Base-by-base conservation (phyloP, 35 echinoderm and acorn worm genomes). In the Heliocidaris erythrogramma region DNA sequence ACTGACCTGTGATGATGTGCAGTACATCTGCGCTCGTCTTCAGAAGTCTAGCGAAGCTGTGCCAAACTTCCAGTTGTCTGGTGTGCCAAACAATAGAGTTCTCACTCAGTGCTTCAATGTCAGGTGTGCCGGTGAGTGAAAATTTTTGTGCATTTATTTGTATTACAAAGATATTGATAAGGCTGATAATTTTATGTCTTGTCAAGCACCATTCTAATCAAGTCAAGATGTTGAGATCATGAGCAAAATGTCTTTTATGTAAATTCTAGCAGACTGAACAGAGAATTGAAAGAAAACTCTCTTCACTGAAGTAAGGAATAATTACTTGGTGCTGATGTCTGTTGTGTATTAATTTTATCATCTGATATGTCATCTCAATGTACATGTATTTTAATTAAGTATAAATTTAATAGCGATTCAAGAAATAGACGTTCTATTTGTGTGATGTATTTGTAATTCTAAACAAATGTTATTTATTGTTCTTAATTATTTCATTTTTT, bases 101-200 rank as follows among this genome's bases (percentile, higher is more conserved):
- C 94, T 99, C 9, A 96, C 97, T 16, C 96, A 97, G 27, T 99
- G 98, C 92, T 96, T 97, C 56, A 95, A 93, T 49, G 85, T 96
- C 8, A 92, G 93, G 35, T 99, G 98, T 86, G 94, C 94, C 90
- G 95, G 97, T 97, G 93, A 60, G 86, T 92, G 52, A 49, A 88
- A 87, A 30, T 49, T 88, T 30, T 92, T 31, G 14, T 93, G 59
- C 61, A 49, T 24, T 11, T 93, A 52, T 56, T 18, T 49, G 92
- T 56, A 0, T 29, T 93, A 8, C 10, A 93, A 17, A 93, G 48
- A 42, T 42, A 42, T 42, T 42, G 35, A 42, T 42, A 42, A 42
- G 0, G 10, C 2, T 78, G 21, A 27, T 78, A 78, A 27, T 78
- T n/a, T 24, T 9, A 78, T 78, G 4, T 78, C 18, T 0, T 27